Evolutionary conservation across 2,888 invertebrate genomes (phyloP).

Genomic region (Adineta ricciae): DNA sequence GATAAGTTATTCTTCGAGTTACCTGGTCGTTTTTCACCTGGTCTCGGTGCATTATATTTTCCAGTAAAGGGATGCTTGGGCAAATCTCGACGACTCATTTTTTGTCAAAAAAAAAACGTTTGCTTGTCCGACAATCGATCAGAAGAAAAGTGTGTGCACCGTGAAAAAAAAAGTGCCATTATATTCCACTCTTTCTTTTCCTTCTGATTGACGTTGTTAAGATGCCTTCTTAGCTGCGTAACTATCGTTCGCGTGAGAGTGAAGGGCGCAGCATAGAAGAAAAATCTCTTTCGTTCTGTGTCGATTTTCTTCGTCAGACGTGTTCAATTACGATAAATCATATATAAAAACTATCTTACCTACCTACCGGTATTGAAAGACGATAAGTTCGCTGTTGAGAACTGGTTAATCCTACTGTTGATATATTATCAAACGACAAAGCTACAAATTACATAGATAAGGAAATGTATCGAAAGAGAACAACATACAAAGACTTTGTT

Average conservation of each 20-base stretch:
- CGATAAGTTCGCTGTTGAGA: neutral
- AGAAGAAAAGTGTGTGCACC: neutral
- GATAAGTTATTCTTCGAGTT: neutral
- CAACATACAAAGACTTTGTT: neutral
- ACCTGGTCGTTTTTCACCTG: neutral
- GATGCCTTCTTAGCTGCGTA: neutral
- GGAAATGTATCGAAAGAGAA: neutral
- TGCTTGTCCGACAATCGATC: neutral
- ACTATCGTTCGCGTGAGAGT: neutral
- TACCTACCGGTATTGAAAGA: neutral
- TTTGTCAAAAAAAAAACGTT: neutral
- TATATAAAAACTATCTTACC: neutral
- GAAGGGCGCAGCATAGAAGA: neutral
- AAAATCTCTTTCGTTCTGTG: neutral
- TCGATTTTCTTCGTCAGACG: neutral
- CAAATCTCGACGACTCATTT: neutral
- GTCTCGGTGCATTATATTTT: neutral
- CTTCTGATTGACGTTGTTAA: neutral
- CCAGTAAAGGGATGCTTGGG: neutral
- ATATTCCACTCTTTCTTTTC: neutral
- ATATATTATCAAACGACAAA: neutral
- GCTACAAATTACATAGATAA: neutral
- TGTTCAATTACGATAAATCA: neutral
- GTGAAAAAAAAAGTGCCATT: neutral
- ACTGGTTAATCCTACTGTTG: neutral